phyloP scores from a whole-genome alignment of 2,113 vertebrate genomes.

The Brachyhypopomus gauderio region DNA sequence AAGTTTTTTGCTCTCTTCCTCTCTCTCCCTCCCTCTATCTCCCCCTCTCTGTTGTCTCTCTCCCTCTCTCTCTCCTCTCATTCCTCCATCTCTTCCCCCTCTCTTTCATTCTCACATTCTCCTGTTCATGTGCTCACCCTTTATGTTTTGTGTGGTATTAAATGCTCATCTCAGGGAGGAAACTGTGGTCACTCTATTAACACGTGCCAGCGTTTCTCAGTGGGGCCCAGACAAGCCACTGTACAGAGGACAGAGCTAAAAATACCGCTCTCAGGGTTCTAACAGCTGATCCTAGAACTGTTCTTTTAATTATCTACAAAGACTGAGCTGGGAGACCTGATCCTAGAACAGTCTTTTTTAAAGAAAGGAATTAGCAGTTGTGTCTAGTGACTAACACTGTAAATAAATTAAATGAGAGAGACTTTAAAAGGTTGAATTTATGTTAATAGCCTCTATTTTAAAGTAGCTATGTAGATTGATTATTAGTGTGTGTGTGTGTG shows the following conservation, averaged over 20 bases:
- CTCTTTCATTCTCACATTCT: background rate
- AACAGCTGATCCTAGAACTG: constrained; percentile 15
- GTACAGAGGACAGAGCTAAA: constrained; percentile 51
- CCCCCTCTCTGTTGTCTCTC: too few species aligned
- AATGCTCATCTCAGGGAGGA: constrained; percentile 64
- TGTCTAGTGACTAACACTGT: background rate
- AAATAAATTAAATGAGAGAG: too few species aligned
- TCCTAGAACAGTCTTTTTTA: background rate
- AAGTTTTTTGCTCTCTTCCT: background rate
- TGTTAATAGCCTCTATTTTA: background rate
- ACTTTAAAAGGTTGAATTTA: background rate
- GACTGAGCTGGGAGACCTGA: constrained; percentile 10
- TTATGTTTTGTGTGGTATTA: constrained; percentile 37
- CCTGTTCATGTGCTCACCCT: background rate
- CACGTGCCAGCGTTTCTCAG: constrained; percentile 70
- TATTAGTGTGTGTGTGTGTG: background rate
- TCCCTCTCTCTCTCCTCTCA: background rate
- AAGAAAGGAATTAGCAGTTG: constrained; percentile 1
- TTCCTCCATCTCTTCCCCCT: background rate
- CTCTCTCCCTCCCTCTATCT: background rate
- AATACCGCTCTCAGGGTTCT: constrained; percentile 52
- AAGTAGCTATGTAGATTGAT: background rate
- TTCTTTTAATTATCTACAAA: constrained; percentile 12
- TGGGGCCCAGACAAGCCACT: constrained; percentile 39
- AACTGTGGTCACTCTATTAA: constrained; percentile 70